A percentile compares a stretch with the other conserved stretches of the same genome.
Conservation (phyloP, 2,113 vertebrate species). For the Chascanopsetta lugubris region DNA sequence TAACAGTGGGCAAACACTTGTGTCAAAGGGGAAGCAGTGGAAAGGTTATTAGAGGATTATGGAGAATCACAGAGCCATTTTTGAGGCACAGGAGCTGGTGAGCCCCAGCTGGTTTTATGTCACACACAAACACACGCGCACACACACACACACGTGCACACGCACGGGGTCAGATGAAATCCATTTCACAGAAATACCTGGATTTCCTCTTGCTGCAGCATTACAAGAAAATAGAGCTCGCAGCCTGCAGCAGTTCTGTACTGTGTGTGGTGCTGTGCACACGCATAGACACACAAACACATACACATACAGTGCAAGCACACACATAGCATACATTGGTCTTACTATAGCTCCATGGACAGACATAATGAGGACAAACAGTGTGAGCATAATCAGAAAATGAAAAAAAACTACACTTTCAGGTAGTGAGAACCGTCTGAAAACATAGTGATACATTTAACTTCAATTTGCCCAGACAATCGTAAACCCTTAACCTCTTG, state of each 20-base stretch:
- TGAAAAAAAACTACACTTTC: background rate
- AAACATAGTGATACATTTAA: background rate
- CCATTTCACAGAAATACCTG: slow-evolving; percentile 55
- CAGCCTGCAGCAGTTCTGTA: slow-evolving; percentile 23
- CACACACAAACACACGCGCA: slow-evolving; percentile 34
- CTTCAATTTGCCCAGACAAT: background rate
- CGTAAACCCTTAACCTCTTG: slow-evolving; percentile 9
- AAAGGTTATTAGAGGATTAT: slow-evolving; percentile 70
- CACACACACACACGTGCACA: slow-evolving; percentile 23
- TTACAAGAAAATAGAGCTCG: slow-evolving; percentile 34
- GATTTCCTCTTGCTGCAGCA: slow-evolving; percentile 58
- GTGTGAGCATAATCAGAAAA: too few relatives aligned
- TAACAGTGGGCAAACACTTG: slow-evolving; percentile 59
- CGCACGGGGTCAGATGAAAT: slow-evolving; percentile 58
- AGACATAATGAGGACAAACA: background rate
- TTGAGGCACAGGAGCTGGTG: slow-evolving; percentile 37
- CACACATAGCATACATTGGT: background rate
- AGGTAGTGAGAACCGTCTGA: background rate
- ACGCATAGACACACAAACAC: background rate
- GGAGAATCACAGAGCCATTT: slow-evolving; percentile 54
- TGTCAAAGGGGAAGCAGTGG: slow-evolving; percentile 42
- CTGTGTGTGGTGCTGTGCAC: slow-evolving; percentile 8
- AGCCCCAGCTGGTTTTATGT: slow-evolving; percentile 54
- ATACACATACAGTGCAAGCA: background rate
- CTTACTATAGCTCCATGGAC: background rate